Evolutionary conservation across 2,888 invertebrate genomes (phyloP), one percentile per base, ranked within the genome.

Genomic region (Epinotia nisella): DNA sequence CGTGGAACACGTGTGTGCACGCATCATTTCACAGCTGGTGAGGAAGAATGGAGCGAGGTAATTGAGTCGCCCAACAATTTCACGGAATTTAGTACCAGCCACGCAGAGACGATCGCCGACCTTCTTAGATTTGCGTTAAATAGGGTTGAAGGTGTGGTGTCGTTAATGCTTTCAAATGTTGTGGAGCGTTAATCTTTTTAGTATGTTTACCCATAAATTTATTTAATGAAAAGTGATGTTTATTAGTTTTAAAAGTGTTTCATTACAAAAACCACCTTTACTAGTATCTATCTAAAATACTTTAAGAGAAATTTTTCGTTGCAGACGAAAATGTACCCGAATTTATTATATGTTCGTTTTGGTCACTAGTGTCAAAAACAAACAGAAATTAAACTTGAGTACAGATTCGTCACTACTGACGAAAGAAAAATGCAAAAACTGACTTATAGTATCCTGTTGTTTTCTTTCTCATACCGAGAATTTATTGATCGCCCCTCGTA

Each of bases 131-230:
- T 55, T 55, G 55, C 21, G 24, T 55, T 55, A 55, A 55, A 4
- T 55, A 55, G 55, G 55, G 55, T 55, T 66, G 29, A 59, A 59
- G 35, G 13, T 59, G 59, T 35, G 59, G 59, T 59, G 35, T 59
- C 59, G 2, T 59, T 35, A 59, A 59, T 59, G 59, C 35, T 59
- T 59, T 59, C 29, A 4, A 59, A 59, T 59, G 7, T 59, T 59
- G 59, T 59, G 35, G 59, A 59, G 59, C 35, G 59, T n/a, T 59
- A 59, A 59, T 59, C 59, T 59, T 59, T 59, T 59, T 59, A 59
- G 59, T 59, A 59, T 59, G 29, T 59, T 59, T 59, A 35, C 35
- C 35, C 59, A 35, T 59, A 59, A 29, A 59, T 35, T n/a, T n/a
- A 35, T 35, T n/a, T n/a, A n/a, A n/a, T n/a, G n/a, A n/a, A n/a